A percentile compares a stretch with the other conserved stretches of the same genome.
Evolutionary conservation across 2,113 vertebrate genomes (phyloP).

Genomic region (Rhineura floridana): DNA sequence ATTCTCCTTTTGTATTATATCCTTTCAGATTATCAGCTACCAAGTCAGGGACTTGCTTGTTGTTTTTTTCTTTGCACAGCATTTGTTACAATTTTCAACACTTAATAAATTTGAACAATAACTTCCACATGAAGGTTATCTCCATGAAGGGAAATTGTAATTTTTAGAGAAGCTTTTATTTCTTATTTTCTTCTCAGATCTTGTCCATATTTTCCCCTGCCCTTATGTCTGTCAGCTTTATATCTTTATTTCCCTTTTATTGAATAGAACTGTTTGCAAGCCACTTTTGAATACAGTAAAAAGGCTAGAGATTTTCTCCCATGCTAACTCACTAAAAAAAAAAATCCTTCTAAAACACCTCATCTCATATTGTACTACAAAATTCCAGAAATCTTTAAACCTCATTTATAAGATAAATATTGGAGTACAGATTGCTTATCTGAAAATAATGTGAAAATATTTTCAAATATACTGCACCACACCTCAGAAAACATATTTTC

Average conservation of each 20-base stretch:
- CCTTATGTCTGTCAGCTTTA: neutral
- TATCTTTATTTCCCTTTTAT: neutral
- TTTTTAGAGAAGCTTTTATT: neutral
- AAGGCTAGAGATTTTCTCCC: neutral
- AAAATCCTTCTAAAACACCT: neutral
- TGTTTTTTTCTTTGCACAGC: neutral
- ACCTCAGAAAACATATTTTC: neutral
- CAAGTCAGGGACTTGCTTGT: neutral
- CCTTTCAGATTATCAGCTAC: neutral
- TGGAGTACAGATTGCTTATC: neutral
- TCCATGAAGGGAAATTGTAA: neutral
- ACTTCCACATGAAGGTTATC: neutral
- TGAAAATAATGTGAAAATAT: neutral
- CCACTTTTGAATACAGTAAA: neutral
- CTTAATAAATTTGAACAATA: neutral
- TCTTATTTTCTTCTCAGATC: neutral
- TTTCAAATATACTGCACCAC: neutral
- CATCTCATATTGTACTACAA: neutral
- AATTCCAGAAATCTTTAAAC: neutral
- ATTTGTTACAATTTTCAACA: neutral
- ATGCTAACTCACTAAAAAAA: neutral
- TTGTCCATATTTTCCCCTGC: neutral
- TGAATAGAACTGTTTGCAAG: neutral
- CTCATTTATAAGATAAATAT: neutral
- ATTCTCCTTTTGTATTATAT: neutral